Conservation (phyloP, 1,140 invertebrate species). For the Drosophila triauraria region DNA sequence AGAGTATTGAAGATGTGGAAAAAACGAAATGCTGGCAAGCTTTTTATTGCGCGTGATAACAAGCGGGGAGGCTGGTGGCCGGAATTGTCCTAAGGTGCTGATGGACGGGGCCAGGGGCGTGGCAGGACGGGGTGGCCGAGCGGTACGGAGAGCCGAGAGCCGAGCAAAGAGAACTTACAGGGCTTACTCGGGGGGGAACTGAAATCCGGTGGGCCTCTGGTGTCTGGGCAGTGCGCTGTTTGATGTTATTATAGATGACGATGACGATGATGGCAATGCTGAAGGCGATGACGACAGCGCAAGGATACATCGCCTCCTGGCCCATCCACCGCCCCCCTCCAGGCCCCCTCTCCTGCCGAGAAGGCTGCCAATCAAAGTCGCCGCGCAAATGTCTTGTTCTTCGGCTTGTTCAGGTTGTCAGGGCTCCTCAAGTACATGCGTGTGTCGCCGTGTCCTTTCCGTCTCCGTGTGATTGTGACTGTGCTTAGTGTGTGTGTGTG, state of each 20-base stretch:
- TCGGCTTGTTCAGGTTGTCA: constrained; percentile 77
- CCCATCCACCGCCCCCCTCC: constrained; percentile 1
- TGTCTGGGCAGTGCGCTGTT: constrained; percentile 72
- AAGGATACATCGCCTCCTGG: constrained; percentile 6
- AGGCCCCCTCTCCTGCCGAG: constrained; percentile 1
- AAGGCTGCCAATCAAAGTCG: constrained; percentile 77
- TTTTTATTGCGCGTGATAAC: constrained; percentile 81
- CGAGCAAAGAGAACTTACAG: constrained; percentile 9
- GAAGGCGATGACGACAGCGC: constrained; percentile 49
- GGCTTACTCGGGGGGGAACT: not conserved
- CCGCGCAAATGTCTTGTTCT: constrained; percentile 75
- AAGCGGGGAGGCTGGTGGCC: constrained; percentile 67
- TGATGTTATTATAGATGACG: constrained; percentile 83
- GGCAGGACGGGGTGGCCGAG: constrained; percentile 6
- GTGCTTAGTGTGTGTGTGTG: constrained; percentile 9
- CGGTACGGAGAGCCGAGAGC: not conserved
- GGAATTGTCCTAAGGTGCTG: constrained; percentile 43
- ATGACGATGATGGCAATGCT: constrained; percentile 66
- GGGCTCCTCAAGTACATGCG: constrained; percentile 63
- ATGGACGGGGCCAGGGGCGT: constrained; percentile 10
- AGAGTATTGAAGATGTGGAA: constrained; percentile 47
- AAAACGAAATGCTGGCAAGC: constrained; percentile 57
- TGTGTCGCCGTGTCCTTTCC: constrained; percentile 23
- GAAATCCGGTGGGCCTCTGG: constrained; percentile 50
- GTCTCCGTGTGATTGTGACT: constrained; percentile 3